phyloP scores from a whole-genome alignment of 1,140 invertebrate genomes.

The Musca vetustissima region DNA sequence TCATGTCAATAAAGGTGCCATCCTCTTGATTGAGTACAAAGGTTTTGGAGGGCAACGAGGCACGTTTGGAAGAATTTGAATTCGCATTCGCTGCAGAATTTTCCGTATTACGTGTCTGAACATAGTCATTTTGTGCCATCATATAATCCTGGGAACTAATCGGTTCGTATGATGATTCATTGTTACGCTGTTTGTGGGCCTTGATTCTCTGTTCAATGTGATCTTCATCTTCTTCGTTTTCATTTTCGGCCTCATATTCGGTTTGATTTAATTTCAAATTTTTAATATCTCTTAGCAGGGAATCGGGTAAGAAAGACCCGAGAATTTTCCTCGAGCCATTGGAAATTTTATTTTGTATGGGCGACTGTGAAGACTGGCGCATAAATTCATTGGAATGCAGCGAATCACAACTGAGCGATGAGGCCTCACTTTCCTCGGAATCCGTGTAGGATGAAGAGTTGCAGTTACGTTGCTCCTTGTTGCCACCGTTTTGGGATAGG shows the following conservation, averaged over 20 bases:
- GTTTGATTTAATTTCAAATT: conserved; percentile 37
- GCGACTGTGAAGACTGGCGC: conserved; percentile 25
- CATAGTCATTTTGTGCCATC: neutral
- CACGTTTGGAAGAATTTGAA: conserved; percentile 5
- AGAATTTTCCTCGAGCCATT: conserved; percentile 6
- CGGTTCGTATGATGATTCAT: neutral
- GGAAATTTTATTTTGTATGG: neutral
- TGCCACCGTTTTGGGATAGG: conserved; percentile 32
- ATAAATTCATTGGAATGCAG: conserved; percentile 46
- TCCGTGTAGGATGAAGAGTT: conserved; percentile 40
- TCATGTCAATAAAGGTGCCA: conserved; percentile 24
- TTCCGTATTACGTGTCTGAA: neutral
- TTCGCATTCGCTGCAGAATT: neutral
- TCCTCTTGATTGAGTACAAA: conserved; percentile 17
- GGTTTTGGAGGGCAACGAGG: conserved; percentile 25
- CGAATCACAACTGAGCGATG: conserved; percentile 51
- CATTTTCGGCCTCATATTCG: conserved; percentile 26
- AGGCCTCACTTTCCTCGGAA: conserved; percentile 49
- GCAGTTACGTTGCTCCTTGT: conserved; percentile 45
- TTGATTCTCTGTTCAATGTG: no score
- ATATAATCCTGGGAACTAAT: neutral
- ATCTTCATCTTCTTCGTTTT: conserved; percentile 12
- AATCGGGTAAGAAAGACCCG: conserved; percentile 37
- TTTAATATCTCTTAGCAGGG: conserved; percentile 46
- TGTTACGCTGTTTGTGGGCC: neutral